Evolutionary conservation across 2,113 vertebrate genomes (phyloP).

Genomic region (Notechis scutatus): DNA sequence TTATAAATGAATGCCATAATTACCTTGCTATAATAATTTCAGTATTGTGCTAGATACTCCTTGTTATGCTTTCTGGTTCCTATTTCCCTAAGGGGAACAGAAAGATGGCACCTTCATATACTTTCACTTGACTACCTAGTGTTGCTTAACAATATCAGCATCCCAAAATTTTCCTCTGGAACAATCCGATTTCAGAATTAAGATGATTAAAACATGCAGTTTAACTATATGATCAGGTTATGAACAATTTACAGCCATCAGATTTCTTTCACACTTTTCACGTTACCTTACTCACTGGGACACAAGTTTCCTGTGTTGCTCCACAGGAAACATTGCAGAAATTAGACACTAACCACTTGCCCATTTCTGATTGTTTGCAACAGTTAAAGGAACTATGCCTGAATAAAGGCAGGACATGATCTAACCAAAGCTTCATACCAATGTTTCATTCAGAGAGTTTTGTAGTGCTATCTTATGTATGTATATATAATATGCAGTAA

Average conservation of each 20-base stretch:
- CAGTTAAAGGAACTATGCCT: constrained; percentile 29
- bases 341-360: neutral
- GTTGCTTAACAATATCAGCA: neutral
- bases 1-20: neutral
- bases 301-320: constrained; percentile 19
- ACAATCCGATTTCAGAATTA: neutral
- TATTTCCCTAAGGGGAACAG: neutral
- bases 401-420: constrained; percentile 24
- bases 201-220: neutral
- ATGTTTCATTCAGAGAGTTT: neutral
- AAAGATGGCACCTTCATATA: neutral
- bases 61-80: neutral
- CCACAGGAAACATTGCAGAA: constrained; percentile 16
- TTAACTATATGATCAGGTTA: neutral
- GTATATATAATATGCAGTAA: neutral
- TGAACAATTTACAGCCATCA: constrained; percentile 4
- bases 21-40: neutral
- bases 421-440: neutral
- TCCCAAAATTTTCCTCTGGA: neutral
- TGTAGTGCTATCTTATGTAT: neutral
- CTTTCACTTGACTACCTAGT: neutral
- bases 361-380: constrained; percentile 6
- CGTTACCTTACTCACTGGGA: constrained; percentile 13
- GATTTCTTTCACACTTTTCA: constrained; percentile 6
- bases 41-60: neutral